Evolutionary conservation across 2,113 vertebrate genomes (phyloP).

Genomic region (Scopus umbretta): DNA sequence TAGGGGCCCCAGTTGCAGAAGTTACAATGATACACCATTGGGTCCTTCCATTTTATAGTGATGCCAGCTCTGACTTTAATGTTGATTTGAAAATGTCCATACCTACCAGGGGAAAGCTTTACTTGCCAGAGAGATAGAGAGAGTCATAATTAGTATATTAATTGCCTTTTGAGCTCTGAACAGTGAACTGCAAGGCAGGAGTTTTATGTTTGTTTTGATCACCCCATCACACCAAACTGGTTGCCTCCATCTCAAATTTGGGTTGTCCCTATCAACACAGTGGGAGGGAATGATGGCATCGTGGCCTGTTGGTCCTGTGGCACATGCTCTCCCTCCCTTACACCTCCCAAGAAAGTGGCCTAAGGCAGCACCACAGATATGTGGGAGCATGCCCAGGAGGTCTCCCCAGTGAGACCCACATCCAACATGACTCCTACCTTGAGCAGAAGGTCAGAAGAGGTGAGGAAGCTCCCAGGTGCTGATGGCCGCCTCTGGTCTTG

Average conservation of each 20-base stretch:
- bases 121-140: background rate
- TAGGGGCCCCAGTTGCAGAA: background rate
- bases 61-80: background rate
- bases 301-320: background rate
- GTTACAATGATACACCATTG: accelerated
- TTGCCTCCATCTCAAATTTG: background rate
- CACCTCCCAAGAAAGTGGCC: background rate
- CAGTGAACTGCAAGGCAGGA: background rate
- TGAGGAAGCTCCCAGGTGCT: background rate
- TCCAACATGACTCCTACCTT: accelerated
- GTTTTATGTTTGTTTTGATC: background rate
- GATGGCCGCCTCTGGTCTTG: background rate
- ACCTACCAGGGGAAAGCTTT: background rate
- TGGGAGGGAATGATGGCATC: background rate
- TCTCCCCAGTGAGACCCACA: accelerated
- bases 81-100: background rate
- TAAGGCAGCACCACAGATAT: accelerated
- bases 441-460: background rate
- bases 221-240: background rate
- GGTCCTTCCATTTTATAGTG: background rate
- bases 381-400: background rate
- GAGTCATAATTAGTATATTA: conserved; percentile 6
- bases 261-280: accelerated
- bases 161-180: background rate
- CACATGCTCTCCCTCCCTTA: accelerated